Evolutionary conservation across 1,140 invertebrate genomes (phyloP), one percentile per base, ranked within the genome.

Genomic region (Saccostrea echinata): DNA sequence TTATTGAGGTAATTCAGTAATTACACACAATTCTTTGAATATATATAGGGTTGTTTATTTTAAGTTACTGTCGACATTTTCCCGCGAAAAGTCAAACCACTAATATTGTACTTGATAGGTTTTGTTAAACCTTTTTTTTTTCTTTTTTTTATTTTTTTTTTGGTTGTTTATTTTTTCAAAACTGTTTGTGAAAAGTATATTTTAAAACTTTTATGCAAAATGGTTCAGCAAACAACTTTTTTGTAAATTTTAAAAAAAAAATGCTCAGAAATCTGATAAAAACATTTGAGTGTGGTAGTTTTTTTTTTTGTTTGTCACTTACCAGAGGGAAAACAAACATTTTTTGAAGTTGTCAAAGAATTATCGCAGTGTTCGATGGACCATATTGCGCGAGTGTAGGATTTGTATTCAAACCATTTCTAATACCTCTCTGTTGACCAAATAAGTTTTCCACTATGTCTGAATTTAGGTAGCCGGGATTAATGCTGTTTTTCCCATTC

Each of bases 331-430:
- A 43, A 43, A 53, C 12, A 76, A 18, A n/a, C n/a, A n/a, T n/a
- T n/a, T n/a, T n/a, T n/a, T n/a, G n/a, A n/a, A n/a, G n/a, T n/a
- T 84, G 87, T 88, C 87, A 64, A 11, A 84, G 24, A n/a, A 80
- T 84, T 3, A 88, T 88, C 9, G 87, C 61, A 24, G 21, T 88
- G 52, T 88, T 88, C 35, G 87, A 80, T 3, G 87, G 87, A 43
- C 43, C 43, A 43, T 43, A 43, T 9, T 43, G 43, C 43, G 51
- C 87, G 27, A 81, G 52, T 80, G 52, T 88, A 68, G 43, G n/a
- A 4, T 16, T 57, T 1, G 57, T 61, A 61, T 61, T 61, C 18
- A 57, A 18, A 61, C 57, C 57, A 61, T 61, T 21, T 61, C 43
- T 43, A 43, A 43, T 43, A 9, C 43, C 43, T 43, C 43, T 43